Percentiles rank a stretch among this genome's conserved stretches.
These are phyloP conservation scores for Cheilosia impressa DNA, from an alignment of 2,888 invertebrate species.

Conservation along the genomic window DNA sequence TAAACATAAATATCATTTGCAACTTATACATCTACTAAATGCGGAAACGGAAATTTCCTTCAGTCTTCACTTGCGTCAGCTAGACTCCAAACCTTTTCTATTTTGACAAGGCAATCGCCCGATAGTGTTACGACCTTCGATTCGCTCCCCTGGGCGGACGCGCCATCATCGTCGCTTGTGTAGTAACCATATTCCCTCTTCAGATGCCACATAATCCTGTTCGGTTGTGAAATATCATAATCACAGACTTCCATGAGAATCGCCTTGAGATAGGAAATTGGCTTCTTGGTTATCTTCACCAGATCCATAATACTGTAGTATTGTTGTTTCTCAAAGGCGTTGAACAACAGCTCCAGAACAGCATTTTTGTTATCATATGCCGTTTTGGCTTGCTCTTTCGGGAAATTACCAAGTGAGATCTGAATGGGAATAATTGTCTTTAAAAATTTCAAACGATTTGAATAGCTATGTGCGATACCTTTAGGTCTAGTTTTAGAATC, in stretches of 20 bases:
- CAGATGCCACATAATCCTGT: constrained; percentile 99
- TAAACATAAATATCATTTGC: no score
- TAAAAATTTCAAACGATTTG: background rate
- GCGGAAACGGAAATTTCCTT: no score
- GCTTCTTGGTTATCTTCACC: constrained; percentile 96
- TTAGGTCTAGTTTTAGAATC: background rate
- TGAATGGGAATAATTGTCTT: constrained; percentile 82
- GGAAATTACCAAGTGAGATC: constrained; percentile 94
- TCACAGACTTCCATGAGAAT: constrained; percentile 98
- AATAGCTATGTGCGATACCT: background rate
- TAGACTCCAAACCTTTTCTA: no score
- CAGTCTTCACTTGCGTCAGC: no score
- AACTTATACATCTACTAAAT: no score
- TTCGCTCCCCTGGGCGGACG: no score
- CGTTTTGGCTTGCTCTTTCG: constrained; percentile 95
- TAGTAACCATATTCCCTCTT: constrained; percentile 99
- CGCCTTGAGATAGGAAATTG: constrained; percentile 98
- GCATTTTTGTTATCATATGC: constrained; percentile 93
- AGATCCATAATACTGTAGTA: constrained; percentile 99
- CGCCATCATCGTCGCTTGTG: constrained; percentile 85
- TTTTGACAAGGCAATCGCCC: no score
- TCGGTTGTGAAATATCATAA: constrained; percentile 98
- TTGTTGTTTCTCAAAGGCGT: constrained; percentile 99
- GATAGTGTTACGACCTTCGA: no score
- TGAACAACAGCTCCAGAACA: constrained; percentile 97